Base-by-base conservation (phyloP, 2,888 invertebrate species). In the Oeneis ivallda region DNA sequence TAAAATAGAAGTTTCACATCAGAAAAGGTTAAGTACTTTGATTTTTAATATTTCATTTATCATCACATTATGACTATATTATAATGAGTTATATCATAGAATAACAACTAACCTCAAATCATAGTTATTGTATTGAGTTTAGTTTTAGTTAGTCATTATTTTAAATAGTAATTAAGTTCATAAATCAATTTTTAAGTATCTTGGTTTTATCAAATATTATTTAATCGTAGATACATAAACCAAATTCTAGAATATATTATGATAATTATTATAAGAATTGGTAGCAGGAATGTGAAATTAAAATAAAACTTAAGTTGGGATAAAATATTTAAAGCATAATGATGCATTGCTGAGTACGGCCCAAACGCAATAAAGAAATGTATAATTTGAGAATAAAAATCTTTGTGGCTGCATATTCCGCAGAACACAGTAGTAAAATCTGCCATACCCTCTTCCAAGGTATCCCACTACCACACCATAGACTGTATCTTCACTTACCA, bases 1-100 rank as follows among this genome's bases (percentile, higher is more conserved):
- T 7, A 34, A 32, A 34, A 52, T n/a, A n/a, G 32, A 52, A 52
- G 52, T 52, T 52, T 34, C 34, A 52, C 52, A 52, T 52, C n/a
- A n/a, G 9, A 34, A n/a, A 32, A 32, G n/a, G 0, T 2, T n/a
- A 34, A 34, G 7, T 9, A 34, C n/a, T n/a, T n/a, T 34, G n/a
- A 7, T 32, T 13, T 13, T 52, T n/a, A n/a, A 34, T 52, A 19
- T 19, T 19, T 8, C 34, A 52, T 52, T 32, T 52, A 52, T 52
- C 2, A n/a, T 50, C 26, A 26, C 11, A 26, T 43, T 45, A 45
- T 2, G n/a, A n/a, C n/a, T 26, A 26, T 45, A 45, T 8, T 6
- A 19, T 49, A 49, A 49, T 11, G 9, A 49, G 26, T 19, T 19
- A 52, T 52, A 34, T 34, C 52, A 34, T 53, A 53, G n/a, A n/a